Percentiles rank a stretch among this genome's conserved stretches.
phyloP scores from a whole-genome alignment of 2,797 vertebrate species.

The Acanthiza pusilla region DNA sequence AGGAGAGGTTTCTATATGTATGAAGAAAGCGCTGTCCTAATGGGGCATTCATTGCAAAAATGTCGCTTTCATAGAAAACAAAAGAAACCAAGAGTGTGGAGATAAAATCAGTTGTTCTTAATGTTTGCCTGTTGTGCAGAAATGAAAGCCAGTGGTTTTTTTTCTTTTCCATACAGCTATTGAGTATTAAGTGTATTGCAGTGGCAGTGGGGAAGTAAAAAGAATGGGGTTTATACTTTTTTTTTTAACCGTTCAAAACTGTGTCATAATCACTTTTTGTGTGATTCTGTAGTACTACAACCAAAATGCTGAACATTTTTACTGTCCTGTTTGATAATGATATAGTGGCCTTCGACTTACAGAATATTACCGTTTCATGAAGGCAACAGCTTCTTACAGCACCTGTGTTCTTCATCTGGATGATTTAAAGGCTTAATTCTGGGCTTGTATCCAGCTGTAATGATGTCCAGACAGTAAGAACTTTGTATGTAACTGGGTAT shows the following conservation, averaged over 20 bases:
- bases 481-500: not conserved
- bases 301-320: not conserved
- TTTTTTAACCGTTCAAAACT: not conserved
- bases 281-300: not conserved
- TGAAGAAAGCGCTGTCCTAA: not conserved
- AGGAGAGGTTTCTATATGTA: not conserved
- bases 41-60: not conserved
- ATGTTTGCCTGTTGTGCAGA: not conserved
- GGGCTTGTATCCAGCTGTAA: not conserved
- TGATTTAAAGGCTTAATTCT: conserved; percentile 3
- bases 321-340: not conserved
- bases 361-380: not conserved
- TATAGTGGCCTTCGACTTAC: not conserved
- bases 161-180: not conserved
- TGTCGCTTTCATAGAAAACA: not conserved
- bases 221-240: not conserved
- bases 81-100: not conserved
- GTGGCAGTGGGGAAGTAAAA: not conserved
- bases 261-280: not conserved
- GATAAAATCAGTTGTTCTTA: not conserved
- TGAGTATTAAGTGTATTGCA: not conserved
- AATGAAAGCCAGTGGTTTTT: not conserved
- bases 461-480: not conserved
- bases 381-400: not conserved
- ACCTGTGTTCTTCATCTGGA: not conserved